These are phyloP conservation scores for Ctenodactylus gundi DNA, from an alignment of 2,113 vertebrate species.

Conservation along the genomic window DNA sequence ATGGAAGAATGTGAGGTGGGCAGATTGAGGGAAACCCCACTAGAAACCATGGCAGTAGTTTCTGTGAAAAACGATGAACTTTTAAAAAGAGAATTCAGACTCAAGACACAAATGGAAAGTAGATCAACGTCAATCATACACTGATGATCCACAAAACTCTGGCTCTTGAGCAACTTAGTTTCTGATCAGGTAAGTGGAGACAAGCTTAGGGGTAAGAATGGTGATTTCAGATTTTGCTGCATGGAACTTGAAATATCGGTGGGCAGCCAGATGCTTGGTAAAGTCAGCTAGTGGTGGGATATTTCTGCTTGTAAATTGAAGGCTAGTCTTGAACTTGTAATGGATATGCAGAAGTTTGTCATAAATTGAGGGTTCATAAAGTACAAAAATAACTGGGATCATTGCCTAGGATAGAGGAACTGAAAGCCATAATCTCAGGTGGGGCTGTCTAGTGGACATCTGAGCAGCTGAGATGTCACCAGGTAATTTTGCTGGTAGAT, in stretches of 20 bases:
- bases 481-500: neutral
- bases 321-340: neutral
- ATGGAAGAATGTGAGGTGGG: neutral
- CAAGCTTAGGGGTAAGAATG: neutral
- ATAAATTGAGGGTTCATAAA: neutral
- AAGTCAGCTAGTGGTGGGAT: neutral
- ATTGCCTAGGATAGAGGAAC: accelerated
- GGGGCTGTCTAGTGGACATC: neutral
- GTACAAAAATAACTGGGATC: neutral
- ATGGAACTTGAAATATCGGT: neutral
- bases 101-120: neutral
- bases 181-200: neutral
- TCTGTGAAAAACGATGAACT: neutral
- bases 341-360: neutral
- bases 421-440: neutral
- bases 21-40: neutral
- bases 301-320: neutral
- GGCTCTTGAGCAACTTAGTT: neutral
- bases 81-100: neutral
- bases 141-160: neutral
- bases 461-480: neutral
- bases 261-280: neutral
- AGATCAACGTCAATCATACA: neutral
- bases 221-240: neutral
- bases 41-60: neutral